Evolutionary conservation across 2,113 vertebrate genomes (phyloP).

Genomic region (Chamaetylas fuelleborni): DNA sequence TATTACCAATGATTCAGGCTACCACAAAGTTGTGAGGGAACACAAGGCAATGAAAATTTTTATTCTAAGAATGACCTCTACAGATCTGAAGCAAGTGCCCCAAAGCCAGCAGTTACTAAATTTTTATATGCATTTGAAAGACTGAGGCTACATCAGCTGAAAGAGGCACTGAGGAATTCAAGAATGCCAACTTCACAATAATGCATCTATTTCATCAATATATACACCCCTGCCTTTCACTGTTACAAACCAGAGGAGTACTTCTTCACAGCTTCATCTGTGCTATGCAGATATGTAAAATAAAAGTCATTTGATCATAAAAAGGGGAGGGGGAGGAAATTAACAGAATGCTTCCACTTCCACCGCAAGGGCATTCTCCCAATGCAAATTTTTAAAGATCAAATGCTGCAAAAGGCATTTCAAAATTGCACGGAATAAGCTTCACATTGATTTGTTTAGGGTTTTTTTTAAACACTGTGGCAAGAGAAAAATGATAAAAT

Average conservation of each 20-base stretch:
- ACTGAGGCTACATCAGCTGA: neutral
- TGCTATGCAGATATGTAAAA: neutral
- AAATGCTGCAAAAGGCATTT: neutral
- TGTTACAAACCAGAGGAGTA: neutral
- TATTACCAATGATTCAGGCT: neutral
- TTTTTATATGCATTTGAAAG: neutral
- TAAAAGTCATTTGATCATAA: neutral
- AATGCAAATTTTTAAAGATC: neutral
- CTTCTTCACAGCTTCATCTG: neutral
- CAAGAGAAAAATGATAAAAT: neutral
- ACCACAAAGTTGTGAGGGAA: neutral
- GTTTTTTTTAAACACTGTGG: neutral
- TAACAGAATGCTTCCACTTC: neutral
- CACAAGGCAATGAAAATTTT: neutral
- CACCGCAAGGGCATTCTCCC: neutral
- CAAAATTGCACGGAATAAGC: neutral
- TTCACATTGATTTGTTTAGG: neutral
- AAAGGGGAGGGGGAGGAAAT: accelerated
- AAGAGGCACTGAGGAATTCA: neutral
- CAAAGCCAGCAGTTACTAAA: neutral
- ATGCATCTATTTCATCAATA: neutral
- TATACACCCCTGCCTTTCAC: neutral
- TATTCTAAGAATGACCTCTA: neutral
- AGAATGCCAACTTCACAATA: neutral
- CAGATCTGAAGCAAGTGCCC: neutral